Base-by-base conservation (phyloP, 2,113 vertebrate genomes). In the Ammodytes marinus region DNA sequence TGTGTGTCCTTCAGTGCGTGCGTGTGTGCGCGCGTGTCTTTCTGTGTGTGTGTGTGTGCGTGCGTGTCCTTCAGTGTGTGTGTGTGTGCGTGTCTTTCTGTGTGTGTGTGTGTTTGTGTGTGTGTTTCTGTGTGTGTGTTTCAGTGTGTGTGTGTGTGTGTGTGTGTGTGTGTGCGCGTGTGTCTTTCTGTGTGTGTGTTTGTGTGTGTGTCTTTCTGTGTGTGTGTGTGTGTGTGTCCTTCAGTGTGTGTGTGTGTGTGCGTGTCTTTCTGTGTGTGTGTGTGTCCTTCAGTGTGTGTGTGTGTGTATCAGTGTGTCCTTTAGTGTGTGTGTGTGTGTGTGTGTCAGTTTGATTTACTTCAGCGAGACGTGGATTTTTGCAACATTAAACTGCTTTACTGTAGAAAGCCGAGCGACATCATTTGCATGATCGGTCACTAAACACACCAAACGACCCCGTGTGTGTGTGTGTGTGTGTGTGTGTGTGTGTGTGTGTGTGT, bases 351-450 rank as follows among this genome's bases (percentile, higher is more conserved):
- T 90, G 86, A 88, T 90, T 90, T 86, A 88, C 68, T 70, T 19
- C 54, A 79, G 66, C 4, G 57, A 81, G 82, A 69, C 70, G 58
- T 81, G 82, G 73, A 73, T 53, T 47, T 53, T 47, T 58, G 43
- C 40, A 71, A 79, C 79, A 70, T 86, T 82, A 87, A 83, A 87
- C 73, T 5, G 76, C 65, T 85, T 88, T 86, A 86, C 87, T 88
- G 84, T 74, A 85, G 83, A 77, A 27, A 27, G 19, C 83, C 39
- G 9, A 80, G 37, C 37, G 46, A 10, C 76, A 60, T 82, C 86
- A 86, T 91, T 88, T 89, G 74, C 88, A 89, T 88, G 88, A 88
- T 77, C 67, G 83, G 79, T 85, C 81, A 76, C 85, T 80, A 83
- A 88, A 85, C 71, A 60, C 74, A 57, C 42, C 6, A 46, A 74